These are phyloP conservation scores for Luperina testacea DNA, from an alignment of 2,888 invertebrate genomes.

Conservation along the genomic window DNA sequence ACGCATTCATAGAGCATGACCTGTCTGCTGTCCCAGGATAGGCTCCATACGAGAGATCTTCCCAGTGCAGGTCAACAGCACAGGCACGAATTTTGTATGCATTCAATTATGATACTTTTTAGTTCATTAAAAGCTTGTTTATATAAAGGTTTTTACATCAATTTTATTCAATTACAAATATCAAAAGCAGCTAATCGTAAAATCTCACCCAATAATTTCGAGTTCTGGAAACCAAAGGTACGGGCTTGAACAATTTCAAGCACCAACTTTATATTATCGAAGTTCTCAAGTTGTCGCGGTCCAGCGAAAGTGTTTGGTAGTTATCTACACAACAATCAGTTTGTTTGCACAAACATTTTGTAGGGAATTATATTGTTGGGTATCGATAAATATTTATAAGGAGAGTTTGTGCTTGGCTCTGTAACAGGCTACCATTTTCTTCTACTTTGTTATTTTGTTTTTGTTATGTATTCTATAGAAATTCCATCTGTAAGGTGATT, in stretches of 20 bases:
- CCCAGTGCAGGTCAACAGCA: too few relatives aligned
- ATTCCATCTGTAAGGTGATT: not conserved
- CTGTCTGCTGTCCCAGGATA: not conserved
- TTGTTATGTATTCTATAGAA: not conserved
- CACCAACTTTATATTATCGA: conserved; percentile 79
- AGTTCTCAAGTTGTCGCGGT: conserved; percentile 77
- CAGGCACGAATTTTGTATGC: not conserved
- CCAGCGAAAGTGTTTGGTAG: conserved; percentile 69
- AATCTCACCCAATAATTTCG: conserved; percentile 22
- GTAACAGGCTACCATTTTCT: not conserved
- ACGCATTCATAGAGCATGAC: not conserved
- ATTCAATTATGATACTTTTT: not conserved
- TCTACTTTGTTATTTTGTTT: not conserved
- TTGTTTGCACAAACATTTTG: conserved; percentile 50
- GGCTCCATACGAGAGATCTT: not conserved
- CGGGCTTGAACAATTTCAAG: conserved; percentile 64
- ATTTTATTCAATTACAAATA: not conserved
- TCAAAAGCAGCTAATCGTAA: conserved; percentile 26
- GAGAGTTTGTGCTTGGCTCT: not conserved
- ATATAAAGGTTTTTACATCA: not conserved
- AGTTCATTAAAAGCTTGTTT: too few relatives aligned
- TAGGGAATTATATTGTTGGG: conserved; percentile 47
- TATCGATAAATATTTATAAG: conserved; percentile 36
- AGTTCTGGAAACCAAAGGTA: conserved; percentile 57
- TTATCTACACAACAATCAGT: conserved; percentile 58